phyloP scores from a whole-genome alignment of 53 echinoderm and acorn worm species.

The Paracentrotus lividus region DNA sequence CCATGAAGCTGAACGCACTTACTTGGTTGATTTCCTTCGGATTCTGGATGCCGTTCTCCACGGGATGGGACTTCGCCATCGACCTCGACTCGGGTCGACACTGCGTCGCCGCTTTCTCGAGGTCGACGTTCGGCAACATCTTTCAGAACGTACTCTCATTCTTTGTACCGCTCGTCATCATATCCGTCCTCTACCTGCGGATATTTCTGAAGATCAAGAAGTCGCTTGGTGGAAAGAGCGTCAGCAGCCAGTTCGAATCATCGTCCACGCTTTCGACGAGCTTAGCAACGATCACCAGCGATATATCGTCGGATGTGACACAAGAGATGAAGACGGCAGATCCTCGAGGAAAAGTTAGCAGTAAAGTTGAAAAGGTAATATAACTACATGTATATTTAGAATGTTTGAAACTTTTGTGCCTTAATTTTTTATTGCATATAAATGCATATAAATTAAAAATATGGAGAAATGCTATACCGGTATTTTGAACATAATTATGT shows the following conservation, averaged over 20 bases:
- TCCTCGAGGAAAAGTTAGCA: background rate
- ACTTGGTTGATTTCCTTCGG: slow-evolving; percentile 18
- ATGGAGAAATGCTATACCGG: too few relatives aligned
- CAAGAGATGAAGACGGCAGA: background rate
- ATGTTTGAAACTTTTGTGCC: background rate
- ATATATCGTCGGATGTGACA: background rate
- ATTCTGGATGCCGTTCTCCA: slow-evolving; percentile 31
- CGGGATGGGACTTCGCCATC: slow-evolving; percentile 39
- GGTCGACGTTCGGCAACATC: background rate
- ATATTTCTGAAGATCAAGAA: slow-evolving; percentile 24
- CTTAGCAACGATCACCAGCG: background rate
- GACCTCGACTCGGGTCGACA: background rate
- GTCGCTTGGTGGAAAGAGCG: background rate
- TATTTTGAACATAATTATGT: too few relatives aligned
- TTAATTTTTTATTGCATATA: background rate
- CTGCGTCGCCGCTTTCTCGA: slow-evolving; percentile 17
- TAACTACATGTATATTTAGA: background rate
- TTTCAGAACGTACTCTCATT: background rate
- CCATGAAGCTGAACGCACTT: background rate
- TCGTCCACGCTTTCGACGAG: background rate
- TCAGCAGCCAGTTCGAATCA: background rate
- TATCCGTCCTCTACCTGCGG: slow-evolving; percentile 30
- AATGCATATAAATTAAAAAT: too few relatives aligned
- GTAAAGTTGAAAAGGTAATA: background rate
- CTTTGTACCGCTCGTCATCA: slow-evolving; percentile 29